phyloP scores from a whole-genome alignment of 2,113 vertebrate genomes.

The Bettongia penicillata region DNA sequence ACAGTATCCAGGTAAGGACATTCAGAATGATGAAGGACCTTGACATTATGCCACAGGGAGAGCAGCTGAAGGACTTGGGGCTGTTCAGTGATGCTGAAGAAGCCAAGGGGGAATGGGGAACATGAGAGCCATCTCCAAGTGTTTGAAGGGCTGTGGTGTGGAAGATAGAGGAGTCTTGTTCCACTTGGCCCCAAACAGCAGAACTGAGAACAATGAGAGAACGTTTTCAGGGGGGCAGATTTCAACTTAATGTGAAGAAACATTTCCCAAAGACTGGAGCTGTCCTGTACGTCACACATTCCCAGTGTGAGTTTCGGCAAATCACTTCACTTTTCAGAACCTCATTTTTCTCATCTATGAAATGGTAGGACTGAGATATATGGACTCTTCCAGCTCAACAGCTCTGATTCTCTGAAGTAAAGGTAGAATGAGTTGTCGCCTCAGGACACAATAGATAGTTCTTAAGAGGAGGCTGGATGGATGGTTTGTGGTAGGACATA shows the following conservation, averaged over 20 bases:
- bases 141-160: too few species aligned
- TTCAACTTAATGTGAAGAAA: background rate
- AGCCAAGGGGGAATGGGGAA: background rate
- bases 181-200: background rate
- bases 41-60: background rate
- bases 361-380: background rate
- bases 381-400: background rate
- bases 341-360: background rate
- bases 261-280: background rate
- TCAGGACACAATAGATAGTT: background rate
- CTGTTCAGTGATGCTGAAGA: background rate
- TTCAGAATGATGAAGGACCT: background rate
- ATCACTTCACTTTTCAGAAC: background rate
- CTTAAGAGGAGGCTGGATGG: too few species aligned
- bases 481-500: background rate
- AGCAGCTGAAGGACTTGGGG: background rate
- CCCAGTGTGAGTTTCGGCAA: background rate
- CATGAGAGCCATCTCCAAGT: background rate
- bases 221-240: background rate
- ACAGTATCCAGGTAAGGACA: background rate
- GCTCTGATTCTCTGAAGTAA: background rate
- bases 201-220: background rate
- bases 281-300: background rate
- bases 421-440: background rate
- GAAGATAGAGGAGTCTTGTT: background rate